Conservation (phyloP, 2,113 vertebrate genomes). For the Muntiacus reevesi region DNA sequence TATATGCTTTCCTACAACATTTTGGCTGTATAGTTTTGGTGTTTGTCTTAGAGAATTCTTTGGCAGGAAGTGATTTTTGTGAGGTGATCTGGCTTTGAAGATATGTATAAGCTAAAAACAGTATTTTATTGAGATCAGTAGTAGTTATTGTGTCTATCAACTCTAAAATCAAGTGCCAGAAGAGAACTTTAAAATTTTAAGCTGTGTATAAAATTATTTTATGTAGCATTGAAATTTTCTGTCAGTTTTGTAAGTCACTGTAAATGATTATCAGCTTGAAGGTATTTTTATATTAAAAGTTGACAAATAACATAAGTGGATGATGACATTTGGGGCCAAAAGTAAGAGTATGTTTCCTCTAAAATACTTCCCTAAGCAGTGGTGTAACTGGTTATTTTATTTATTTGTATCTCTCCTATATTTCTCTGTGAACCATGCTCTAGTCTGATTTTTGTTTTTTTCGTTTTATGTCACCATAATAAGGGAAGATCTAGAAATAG, state of each 20-base stretch:
- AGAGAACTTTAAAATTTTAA: constrained; percentile 59
- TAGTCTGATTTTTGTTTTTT: neutral
- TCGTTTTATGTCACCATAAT: constrained; percentile 20
- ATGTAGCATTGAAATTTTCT: constrained; percentile 52
- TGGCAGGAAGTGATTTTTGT: constrained; percentile 55
- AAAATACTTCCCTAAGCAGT: constrained; percentile 30
- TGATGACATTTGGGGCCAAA: constrained; percentile 49
- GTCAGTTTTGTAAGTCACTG: constrained; percentile 64
- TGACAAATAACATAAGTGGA: constrained; percentile 48
- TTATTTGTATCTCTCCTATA: constrained; percentile 36
- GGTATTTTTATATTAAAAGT: constrained; percentile 71
- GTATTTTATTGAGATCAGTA: constrained; percentile 60
- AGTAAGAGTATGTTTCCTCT: constrained; percentile 44
- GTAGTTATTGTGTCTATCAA: constrained; percentile 33
- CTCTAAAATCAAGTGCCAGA: constrained; percentile 56
- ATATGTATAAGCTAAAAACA: constrained; percentile 54
- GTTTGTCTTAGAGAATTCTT: constrained; percentile 52
- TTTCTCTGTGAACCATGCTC: constrained; percentile 41
- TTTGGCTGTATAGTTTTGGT: constrained; percentile 55
- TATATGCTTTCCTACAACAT: constrained; percentile 39
- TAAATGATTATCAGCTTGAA: constrained; percentile 61
- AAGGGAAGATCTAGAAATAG: constrained; percentile 37
- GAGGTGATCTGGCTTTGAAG: constrained; percentile 51
- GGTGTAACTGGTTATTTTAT: constrained; percentile 41
- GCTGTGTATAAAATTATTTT: constrained; percentile 57